Evolutionary conservation across 2,888 invertebrate species (phyloP), one percentile per base, ranked within the genome.

Genomic region (Cephonodes hylas): DNA sequence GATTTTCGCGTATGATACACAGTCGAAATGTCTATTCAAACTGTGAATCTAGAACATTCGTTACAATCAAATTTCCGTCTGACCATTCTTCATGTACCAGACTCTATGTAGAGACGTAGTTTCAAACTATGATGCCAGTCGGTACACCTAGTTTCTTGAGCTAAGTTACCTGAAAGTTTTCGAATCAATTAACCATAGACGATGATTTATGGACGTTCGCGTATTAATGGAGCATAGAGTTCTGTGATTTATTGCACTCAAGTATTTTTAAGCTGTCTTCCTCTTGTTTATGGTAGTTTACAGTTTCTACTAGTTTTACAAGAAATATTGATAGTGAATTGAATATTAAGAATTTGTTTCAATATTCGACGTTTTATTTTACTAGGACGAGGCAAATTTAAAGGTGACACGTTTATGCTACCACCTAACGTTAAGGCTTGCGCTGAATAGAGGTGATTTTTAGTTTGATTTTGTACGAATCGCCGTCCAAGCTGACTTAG

Each of bases 101-200:
- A n/a, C n/a, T n/a, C n/a, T 3, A n/a, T 10, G 38, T 38, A 38
- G 38, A 23, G 46, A 23, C n/a, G 46, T 66, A 70, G 69, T 77
- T 80, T 74, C 67, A 75, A 77, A 74, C 72, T 69, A 65, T 63
- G 69, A 64, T 60, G 65, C 64, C 63, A 73, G 72, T n/a, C n/a
- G n/a, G n/a, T 71, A 71, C 69, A 71, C 75, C 74, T 71, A 74
- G 72, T 75, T 73, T 72, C 27, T 53, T 53, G 31, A 62, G 59
- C 23, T 57, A 38, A 59, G 59, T 53, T 56, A 59, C 53, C 31
- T 31, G 15, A 62, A 66, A 56, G 20, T 64, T 64, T 42, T 58
- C 53, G 18, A 53, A 53, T 53, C 53, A 53, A 53, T 53, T 53
- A 53, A 18, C 31, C 53, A 31, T 31, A 31, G 18, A 53, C 27